Evolutionary conservation across 2,113 vertebrate species (phyloP), one percentile per base, ranked within the genome.

Genomic region (Tautogolabrus adspersus): DNA sequence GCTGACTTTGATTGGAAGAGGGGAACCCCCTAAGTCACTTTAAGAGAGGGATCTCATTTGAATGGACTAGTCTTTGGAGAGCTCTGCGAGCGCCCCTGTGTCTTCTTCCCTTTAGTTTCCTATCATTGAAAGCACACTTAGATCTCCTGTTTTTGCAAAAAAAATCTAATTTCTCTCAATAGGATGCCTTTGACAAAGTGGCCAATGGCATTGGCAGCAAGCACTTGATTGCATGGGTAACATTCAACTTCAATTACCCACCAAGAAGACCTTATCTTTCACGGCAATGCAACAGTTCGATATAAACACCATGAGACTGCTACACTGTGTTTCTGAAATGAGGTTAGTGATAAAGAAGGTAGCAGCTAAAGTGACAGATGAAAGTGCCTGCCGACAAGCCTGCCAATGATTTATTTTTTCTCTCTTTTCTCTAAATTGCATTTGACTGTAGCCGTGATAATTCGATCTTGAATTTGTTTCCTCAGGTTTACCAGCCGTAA

Each of bases 401-500:
- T 66, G 64, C 49, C 52, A n/a, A 18, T 69, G 42, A 21, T 64
- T 54, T 38, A 38, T 46, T 61, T 63, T 56, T 21, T 26, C n/a
- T 81, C 78, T 66, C 51, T 38, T 42, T 12, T 13, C n/a, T 59
- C 26, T 37, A 82, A 87, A 91, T 84, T 80, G 68, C 18, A 62
- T 83, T 86, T 79, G 67, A 73, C 66, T 51, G 21, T 61, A 72
- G 26, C 12, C 42, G 42, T 49, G 54, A 75, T 84, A 87, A 91
- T 89, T 78, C 69, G 66, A 88, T 90, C 75, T 77, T 59, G 34
- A 80, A 83, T 85, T 51, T 69, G 47, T 85, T 89, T 11, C 10
- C 42, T 47, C 49, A 40, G 57, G 57, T 77, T 82, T 10, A 11
- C 40, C 10, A 42, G 40, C 40, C 40, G 2, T 11, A 42, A 10